Conservation (phyloP, 2,888 invertebrate genomes). For the Cataglyphis albicans region DNA sequence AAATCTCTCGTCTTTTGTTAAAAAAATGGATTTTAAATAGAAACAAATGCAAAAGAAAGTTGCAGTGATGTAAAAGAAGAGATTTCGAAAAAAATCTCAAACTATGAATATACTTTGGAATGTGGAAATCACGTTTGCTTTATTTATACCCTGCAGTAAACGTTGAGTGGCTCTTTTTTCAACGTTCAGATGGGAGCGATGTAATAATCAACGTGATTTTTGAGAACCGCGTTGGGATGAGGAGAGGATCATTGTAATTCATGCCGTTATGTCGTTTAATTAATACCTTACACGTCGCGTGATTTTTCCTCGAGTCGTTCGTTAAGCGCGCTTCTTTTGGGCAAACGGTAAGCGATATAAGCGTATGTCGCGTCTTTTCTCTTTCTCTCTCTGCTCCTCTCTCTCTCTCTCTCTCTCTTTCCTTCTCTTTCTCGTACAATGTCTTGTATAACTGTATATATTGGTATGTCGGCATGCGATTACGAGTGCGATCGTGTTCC, state of each 20-base stretch:
- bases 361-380: slow-evolving; percentile 5
- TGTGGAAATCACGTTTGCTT: slow-evolving; percentile 10
- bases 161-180: neutral
- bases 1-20: neutral
- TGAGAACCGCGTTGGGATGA: slow-evolving; percentile 2
- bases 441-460: slow-evolving; percentile 39
- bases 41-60: neutral
- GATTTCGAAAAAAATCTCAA: neutral
- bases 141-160: slow-evolving; percentile 9
- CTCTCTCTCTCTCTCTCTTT: neutral
- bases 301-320: slow-evolving; percentile 8
- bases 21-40: neutral
- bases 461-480: slow-evolving; percentile 33
- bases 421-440: slow-evolving; percentile 21
- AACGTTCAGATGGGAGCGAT: neutral
- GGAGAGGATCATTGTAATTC: slow-evolving; percentile 27
- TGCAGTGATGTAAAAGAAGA: neutral
- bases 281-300: slow-evolving; percentile 40
- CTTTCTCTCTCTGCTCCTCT: neutral
- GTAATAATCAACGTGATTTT: slow-evolving; percentile 43
- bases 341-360: slow-evolving; percentile 5
- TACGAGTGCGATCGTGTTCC: slow-evolving; percentile 49
- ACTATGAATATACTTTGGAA: slow-evolving; percentile 4
- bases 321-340: slow-evolving; percentile 35
- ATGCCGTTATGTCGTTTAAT: slow-evolving; percentile 39